phyloP scores from a whole-genome alignment of 2,797 vertebrate genomes.

The Siniperca obscura region DNA sequence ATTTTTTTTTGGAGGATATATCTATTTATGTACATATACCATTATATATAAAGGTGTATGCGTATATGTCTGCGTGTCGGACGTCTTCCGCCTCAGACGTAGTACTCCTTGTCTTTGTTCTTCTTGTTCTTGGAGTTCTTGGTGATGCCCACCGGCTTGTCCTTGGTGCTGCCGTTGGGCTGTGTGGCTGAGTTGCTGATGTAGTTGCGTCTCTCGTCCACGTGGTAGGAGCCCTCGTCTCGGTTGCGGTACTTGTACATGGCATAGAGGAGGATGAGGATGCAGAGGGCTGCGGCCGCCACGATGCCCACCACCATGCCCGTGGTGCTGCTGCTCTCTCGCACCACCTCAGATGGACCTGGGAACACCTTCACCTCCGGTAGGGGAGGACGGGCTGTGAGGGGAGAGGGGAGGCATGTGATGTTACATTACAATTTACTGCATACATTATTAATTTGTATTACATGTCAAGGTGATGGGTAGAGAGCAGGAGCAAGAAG shows the following conservation, averaged over 20 bases:
- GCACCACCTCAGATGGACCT: constrained; percentile 92
- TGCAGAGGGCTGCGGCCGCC: constrained; percentile 96
- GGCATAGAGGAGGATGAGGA: constrained; percentile 99
- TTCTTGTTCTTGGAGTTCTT: constrained; percentile 99
- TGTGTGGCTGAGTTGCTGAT: constrained; percentile 99
- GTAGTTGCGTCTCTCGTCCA: constrained; percentile 99
- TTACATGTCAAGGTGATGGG: constrained; percentile 41
- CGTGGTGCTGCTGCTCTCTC: constrained; percentile 98
- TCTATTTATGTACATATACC: constrained; percentile 87
- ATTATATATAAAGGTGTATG: constrained; percentile 90
- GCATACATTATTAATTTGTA: constrained; percentile 62
- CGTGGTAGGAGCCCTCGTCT: constrained; percentile 98
- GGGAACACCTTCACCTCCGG: constrained; percentile 93
- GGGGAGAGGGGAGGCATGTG: constrained; percentile 4
- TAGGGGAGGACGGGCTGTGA: constrained; percentile 81
- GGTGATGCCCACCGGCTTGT: constrained; percentile 95
- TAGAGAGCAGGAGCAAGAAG: constrained; percentile 44
- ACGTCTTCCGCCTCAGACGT: constrained; percentile 90
- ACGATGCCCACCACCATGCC: constrained; percentile 99
- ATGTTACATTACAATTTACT: constrained; percentile 24
- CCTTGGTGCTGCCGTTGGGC: constrained; percentile 98
- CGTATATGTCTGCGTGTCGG: constrained; percentile 80
- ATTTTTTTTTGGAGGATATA: constrained; percentile 84
- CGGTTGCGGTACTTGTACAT: constrained; percentile 99
- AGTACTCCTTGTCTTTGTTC: constrained; percentile 99